Evolutionary conservation across 2,797 vertebrate genomes (phyloP).

Genomic region (Silurus aristotelis): DNA sequence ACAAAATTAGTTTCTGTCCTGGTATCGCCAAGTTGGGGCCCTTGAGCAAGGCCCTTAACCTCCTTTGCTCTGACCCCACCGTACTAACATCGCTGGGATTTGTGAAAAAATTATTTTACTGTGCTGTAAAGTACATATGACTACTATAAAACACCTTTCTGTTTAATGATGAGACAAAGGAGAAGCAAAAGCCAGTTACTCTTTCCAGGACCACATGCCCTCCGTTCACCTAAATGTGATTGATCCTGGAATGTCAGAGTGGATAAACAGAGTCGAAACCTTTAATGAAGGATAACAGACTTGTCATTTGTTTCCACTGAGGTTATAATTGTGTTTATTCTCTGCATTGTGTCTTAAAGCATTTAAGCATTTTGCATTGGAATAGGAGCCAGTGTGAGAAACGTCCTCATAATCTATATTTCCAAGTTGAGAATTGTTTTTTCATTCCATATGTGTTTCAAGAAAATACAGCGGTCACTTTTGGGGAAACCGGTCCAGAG

Average conservation of each 20-base stretch:
- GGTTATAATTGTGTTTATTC: neutral
- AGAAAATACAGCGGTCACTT: no score
- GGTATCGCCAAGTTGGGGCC: no score
- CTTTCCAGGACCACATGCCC: neutral
- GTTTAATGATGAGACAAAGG: neutral
- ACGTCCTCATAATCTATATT: neutral
- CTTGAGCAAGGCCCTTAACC: no score
- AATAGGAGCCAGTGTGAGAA: neutral
- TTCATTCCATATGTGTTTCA: no score
- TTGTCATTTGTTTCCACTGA: neutral
- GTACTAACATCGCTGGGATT: no score
- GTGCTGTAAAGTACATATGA: no score
- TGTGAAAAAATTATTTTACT: no score
- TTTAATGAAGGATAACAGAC: neutral
- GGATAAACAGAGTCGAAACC: neutral
- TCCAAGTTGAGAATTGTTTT: no score
- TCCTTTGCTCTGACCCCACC: no score
- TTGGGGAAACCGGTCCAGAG: no score
- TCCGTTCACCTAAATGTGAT: neutral
- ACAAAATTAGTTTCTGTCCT: no score
- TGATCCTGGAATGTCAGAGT: neutral
- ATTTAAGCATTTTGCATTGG: neutral
- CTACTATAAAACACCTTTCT: no score
- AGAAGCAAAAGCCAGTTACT: neutral
- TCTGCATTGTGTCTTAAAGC: neutral